These are phyloP conservation scores for Anguilla megastoma DNA, from an alignment of 2,797 vertebrate genomes.

Conservation along the genomic window DNA sequence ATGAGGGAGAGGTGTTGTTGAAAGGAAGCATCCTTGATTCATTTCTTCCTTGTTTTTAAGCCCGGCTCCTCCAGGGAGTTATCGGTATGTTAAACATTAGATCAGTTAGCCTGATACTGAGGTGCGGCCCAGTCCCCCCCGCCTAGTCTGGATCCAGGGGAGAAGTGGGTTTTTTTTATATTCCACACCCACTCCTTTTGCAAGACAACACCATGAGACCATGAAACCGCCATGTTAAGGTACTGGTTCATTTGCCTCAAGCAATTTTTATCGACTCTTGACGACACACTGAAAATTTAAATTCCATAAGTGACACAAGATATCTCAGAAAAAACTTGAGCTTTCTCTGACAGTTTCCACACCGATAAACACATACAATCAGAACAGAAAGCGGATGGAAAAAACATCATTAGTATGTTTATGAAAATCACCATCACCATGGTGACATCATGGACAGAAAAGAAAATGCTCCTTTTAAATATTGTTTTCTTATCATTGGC, in stretches of 20 bases:
- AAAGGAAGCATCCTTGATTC: constrained; percentile 25
- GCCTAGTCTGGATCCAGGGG: not conserved
- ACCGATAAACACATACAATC: not conserved
- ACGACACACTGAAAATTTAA: constrained; percentile 20
- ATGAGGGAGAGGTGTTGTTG: constrained; percentile 24
- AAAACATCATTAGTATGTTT: not conserved
- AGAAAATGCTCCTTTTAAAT: constrained; percentile 4
- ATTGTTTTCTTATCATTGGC: not conserved
- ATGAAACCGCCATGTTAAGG: not conserved
- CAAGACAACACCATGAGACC: not conserved
- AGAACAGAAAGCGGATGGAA: not conserved
- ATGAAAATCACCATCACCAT: constrained; percentile 11
- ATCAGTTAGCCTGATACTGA: not conserved
- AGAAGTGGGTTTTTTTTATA: not conserved
- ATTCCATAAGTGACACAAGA: not conserved
- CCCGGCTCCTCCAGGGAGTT: constrained; percentile 1
- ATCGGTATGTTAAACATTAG: not conserved
- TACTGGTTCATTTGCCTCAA: not conserved
- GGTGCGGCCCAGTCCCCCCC: not conserved
- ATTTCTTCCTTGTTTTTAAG: constrained; percentile 35
- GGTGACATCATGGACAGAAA: constrained; percentile 17
- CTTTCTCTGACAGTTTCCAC: not conserved
- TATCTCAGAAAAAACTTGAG: constrained; percentile 15
- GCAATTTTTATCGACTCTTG: constrained; percentile 2
- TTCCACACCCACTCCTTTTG: not conserved